A percentile compares a stretch with the other conserved stretches of the same genome.
These are phyloP conservation scores for Gasterosteus nipponicus DNA, from an alignment of 2,113 vertebrate genomes.

Conservation along the genomic window DNA sequence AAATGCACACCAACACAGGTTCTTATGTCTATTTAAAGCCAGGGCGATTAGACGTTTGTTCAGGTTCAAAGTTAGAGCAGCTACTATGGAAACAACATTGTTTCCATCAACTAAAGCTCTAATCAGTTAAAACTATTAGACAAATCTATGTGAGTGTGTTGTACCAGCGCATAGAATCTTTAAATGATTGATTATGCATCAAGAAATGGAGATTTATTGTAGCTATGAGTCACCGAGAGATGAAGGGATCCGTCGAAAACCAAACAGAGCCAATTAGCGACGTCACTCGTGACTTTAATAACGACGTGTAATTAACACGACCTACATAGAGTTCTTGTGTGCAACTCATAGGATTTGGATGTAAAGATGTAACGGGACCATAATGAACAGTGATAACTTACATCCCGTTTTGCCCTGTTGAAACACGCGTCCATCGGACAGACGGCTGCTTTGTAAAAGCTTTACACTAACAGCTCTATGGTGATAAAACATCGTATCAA, in stretches of 20 bases:
- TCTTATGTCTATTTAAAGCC: not conserved
- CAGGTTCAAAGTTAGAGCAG: not conserved
- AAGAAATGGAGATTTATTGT: not conserved
- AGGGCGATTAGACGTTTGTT: not conserved
- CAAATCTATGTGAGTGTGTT: not conserved
- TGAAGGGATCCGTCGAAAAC: not conserved
- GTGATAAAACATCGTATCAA: not conserved
- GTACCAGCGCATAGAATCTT: not conserved
- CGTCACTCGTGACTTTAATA: not conserved
- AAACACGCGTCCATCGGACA: no score
- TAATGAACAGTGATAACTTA: not conserved
- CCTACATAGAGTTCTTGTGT: not conserved
- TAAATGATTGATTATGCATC: not conserved
- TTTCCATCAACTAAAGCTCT: not conserved
- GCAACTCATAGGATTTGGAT: not conserved
- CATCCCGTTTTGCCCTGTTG: not conserved
- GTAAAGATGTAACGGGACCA: not conserved
- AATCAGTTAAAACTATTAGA: not conserved
- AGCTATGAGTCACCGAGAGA: not conserved
- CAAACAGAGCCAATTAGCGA: not conserved
- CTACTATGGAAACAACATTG: not conserved
- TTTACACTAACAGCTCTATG: not conserved
- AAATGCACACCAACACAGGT: not conserved
- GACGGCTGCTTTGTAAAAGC: no score
- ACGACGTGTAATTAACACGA: not conserved